These are phyloP conservation scores for Hirtodrosophila trivittata DNA, from an alignment of 2,888 invertebrate genomes.

Conservation along the genomic window DNA sequence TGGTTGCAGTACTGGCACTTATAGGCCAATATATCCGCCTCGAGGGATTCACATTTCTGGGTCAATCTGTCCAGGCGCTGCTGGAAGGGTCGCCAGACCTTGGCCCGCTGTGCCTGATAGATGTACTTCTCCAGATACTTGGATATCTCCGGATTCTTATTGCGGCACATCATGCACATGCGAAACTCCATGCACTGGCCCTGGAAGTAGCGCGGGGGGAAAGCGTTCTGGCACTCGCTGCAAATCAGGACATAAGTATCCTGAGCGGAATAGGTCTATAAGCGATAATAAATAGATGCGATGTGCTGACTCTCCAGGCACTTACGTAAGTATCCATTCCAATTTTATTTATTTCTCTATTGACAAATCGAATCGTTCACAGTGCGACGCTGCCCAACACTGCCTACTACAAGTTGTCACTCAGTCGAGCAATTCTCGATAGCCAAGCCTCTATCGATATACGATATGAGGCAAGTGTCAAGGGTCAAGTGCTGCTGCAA, in stretches of 20 bases:
- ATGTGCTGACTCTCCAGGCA: not conserved
- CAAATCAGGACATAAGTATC: conserved; percentile 11
- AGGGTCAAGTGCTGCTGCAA: no score
- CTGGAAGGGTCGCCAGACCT: not conserved
- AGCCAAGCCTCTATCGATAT: no score
- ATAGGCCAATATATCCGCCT: conserved; percentile 1
- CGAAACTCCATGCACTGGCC: conserved; percentile 26
- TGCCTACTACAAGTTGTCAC: no score
- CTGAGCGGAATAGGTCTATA: no score
- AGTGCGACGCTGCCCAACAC: no score
- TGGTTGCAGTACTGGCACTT: not conserved
- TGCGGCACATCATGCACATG: conserved; percentile 18
- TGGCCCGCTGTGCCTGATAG: not conserved
- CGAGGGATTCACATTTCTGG: not conserved
- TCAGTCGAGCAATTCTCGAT: no score
- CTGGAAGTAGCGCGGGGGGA: conserved; percentile 10
- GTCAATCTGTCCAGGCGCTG: not conserved
- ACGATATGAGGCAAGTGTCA: no score
- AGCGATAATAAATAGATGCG: not conserved
- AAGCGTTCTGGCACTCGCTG: conserved; percentile 12
- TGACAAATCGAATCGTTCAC: no score
- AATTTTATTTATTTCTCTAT: no score
- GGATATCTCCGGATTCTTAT: conserved; percentile 14
- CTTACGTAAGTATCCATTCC: not conserved
- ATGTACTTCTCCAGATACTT: conserved; percentile 14